Conservation (phyloP, 1,140 invertebrate genomes). For the Drosophila cardini region DNA sequence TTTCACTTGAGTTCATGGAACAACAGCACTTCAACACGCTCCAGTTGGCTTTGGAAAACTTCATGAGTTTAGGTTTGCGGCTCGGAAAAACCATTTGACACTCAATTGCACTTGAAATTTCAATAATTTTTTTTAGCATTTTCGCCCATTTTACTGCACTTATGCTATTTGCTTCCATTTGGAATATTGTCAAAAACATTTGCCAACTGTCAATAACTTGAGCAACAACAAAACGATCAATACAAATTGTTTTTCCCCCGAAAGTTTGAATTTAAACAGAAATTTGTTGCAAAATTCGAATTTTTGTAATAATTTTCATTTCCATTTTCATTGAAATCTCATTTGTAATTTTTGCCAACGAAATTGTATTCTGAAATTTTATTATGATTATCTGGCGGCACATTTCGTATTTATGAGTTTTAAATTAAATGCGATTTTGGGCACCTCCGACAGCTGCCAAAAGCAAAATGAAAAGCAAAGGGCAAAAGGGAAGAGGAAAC, state of each 20-base stretch:
- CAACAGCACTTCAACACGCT: conserved; percentile 51
- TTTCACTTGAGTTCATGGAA: conserved; percentile 43
- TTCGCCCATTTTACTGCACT: conserved; percentile 31
- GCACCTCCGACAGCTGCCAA: conserved; percentile 35
- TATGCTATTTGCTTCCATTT: conserved; percentile 23
- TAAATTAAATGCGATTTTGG: conserved; percentile 77
- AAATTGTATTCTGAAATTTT: conserved; percentile 56
- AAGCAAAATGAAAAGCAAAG: neutral
- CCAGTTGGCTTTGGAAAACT: conserved; percentile 32
- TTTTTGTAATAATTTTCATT: conserved; percentile 25
- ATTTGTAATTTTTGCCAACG: conserved; percentile 63
- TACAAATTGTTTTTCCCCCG: conserved; percentile 63
- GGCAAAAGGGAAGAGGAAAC: too few species aligned
- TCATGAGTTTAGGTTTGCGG: conserved; percentile 17
- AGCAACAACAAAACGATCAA: conserved; percentile 1
- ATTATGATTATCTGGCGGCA: conserved; percentile 65
- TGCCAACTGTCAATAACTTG: conserved; percentile 31
- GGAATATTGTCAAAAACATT: conserved; percentile 45
- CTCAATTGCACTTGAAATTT: conserved; percentile 69
- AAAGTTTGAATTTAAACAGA: too few species aligned
- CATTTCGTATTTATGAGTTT: conserved; percentile 82
- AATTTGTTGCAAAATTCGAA: conserved; percentile 27
- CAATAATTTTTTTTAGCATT: conserved; percentile 65
- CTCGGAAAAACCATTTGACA: conserved; percentile 61
- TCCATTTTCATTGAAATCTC: conserved; percentile 51